Conservation (phyloP, 2,888 invertebrate genomes). For the Beris morrisii region DNA sequence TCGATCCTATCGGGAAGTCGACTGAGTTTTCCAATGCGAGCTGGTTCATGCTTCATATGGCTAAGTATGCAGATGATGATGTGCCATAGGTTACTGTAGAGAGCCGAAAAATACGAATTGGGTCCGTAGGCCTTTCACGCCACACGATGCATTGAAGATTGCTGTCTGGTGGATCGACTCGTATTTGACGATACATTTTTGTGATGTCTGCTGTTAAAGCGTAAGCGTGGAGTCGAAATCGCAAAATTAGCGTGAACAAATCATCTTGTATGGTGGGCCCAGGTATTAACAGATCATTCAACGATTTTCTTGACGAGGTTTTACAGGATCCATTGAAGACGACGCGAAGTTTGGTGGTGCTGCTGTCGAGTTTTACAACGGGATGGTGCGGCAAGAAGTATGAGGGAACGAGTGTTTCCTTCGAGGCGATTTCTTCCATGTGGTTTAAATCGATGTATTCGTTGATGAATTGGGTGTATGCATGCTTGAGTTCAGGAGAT, state of each 20-base stretch:
- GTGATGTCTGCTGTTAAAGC: not conserved
- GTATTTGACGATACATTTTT: not conserved
- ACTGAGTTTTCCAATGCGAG: no score
- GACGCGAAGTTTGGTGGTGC: not conserved
- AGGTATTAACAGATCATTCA: not conserved
- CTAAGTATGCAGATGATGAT: no score
- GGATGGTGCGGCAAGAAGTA: not conserved
- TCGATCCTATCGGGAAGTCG: no score
- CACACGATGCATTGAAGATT: slow-evolving; percentile 51
- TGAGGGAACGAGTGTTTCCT: not conserved
- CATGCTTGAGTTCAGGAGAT: not conserved
- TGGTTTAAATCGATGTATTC: not conserved
- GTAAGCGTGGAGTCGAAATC: not conserved
- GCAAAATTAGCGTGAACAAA: not conserved
- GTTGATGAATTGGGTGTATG: not conserved
- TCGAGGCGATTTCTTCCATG: not conserved
- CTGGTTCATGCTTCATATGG: no score
- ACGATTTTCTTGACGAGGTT: not conserved
- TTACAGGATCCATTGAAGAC: not conserved
- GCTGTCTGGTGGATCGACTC: not conserved
- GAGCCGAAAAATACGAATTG: slow-evolving; percentile 44
- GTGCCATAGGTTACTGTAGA: slow-evolving; percentile 10
- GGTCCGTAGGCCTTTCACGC: slow-evolving; percentile 50
- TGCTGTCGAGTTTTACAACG: not conserved
- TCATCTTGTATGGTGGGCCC: not conserved